Base-by-base conservation (phyloP, 2,113 vertebrate species). In the Empidonax traillii region DNA sequence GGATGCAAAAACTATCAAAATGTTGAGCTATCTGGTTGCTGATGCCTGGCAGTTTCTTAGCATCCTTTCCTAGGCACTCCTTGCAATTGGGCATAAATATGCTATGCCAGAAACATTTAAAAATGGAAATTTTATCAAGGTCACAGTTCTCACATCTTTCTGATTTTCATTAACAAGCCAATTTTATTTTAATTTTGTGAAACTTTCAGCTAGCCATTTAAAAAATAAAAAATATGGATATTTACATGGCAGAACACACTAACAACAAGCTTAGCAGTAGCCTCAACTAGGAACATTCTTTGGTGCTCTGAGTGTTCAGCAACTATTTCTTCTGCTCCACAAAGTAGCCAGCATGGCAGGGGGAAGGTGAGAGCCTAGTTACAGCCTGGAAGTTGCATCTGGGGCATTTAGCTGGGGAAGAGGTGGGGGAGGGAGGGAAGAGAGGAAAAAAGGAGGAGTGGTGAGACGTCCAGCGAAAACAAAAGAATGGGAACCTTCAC, bases 61-160 rank as follows among this genome's bases (percentile, higher is more conserved):
- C 62, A 85, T 51, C 65, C 85, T 90, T 81, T 59, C 53, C 52
- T 18, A 78, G 83, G 53, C 61, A 22, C 17, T 81, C n/a, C 69
- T 53, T 67, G 44, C 27, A 75, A 47, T 27, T 37, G 81, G 41
- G 8, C 73, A 58, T 90, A 84, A 93, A 92, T 78, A 44, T 37
- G n/a, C 37, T 39, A 9, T 35, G 43, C 31, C 31, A 86, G 52
- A 92, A 75, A 78, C 27, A 35, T 62, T 89, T 87, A 6, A 75
- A 97, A 93, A 17, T 27, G 23, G 86, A 90, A 82, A 66, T 30
- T 84, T 78, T 77, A 81, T 78, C 73, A 66, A 75, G 96, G 79
- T 61, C 80, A 68, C 41, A 72, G 47, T 52, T 84, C 66, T 90
- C 0, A 0, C 61, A 61, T 89, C 62, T 78, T 85, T 62, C 78